A percentile compares a stretch with the other conserved stretches of the same genome.
phyloP scores from a whole-genome alignment of 2,113 vertebrate genomes.

The Sylvia atricapilla region DNA sequence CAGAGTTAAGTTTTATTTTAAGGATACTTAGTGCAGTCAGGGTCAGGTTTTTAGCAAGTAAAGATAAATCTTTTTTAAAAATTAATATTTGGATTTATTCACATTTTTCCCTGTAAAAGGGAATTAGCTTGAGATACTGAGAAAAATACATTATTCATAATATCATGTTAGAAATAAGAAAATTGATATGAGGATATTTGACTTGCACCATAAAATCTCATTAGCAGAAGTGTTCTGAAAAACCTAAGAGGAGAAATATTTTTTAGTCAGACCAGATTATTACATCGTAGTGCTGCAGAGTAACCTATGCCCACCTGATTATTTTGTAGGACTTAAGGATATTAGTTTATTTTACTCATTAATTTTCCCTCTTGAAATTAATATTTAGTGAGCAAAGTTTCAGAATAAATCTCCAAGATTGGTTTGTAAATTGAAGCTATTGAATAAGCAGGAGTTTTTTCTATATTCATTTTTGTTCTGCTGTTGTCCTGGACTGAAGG shows the following conservation, averaged over 20 bases:
- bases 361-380: not conserved
- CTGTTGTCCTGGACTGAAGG: not conserved
- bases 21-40: not conserved
- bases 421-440: not conserved
- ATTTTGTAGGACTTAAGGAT: not conserved
- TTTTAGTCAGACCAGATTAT: not conserved
- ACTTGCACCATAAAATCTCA: constrained; percentile 41
- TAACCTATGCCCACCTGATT: not conserved
- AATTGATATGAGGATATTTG: constrained; percentile 16
- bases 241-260: not conserved
- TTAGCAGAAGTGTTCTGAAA: constrained; percentile 20
- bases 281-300: not conserved
- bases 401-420: not conserved
- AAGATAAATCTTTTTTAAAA: constrained; percentile 16
- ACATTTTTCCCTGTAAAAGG: not conserved
- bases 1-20: not conserved
- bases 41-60: not conserved
- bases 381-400: not conserved
- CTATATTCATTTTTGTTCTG: not conserved
- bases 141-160: constrained; percentile 47
- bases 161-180: constrained; percentile 37
- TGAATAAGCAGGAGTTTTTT: not conserved
- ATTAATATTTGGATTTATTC: constrained; percentile 9
- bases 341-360: not conserved
- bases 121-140: constrained; percentile 39